A percentile compares a stretch with the other conserved stretches of the same genome.
Conservation (phyloP, 2,888 invertebrate genomes). For the Elegia similella region DNA sequence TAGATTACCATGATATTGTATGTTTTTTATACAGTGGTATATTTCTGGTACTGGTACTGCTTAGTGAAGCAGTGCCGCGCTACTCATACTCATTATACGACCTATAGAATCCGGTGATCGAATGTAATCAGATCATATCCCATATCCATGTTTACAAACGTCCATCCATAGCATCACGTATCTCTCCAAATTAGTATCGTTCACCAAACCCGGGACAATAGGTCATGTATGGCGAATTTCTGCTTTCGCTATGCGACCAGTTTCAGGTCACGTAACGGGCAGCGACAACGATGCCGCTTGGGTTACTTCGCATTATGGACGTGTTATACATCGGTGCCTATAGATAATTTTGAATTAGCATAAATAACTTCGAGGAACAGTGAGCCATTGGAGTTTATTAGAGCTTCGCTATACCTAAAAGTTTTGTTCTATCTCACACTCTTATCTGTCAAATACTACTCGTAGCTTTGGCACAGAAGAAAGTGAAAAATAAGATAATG, state of each 20-base stretch:
- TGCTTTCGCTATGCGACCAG: constrained; percentile 43
- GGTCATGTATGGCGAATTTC: constrained; percentile 41
- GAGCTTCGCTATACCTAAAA: background rate
- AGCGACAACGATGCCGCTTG: constrained; percentile 26
- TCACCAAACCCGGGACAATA: constrained; percentile 16
- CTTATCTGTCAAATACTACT: too few species aligned
- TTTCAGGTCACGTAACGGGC: constrained; percentile 57
- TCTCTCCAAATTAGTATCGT: constrained; percentile 17
- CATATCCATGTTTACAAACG: background rate
- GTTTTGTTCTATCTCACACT: too few species aligned
- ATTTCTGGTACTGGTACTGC: too few species aligned
- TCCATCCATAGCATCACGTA: background rate
- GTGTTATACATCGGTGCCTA: background rate
- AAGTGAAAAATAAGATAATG: too few species aligned
- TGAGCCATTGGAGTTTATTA: too few species aligned
- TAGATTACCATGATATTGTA: too few species aligned
- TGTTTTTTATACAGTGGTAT: too few species aligned
- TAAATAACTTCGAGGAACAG: background rate
- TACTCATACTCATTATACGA: too few species aligned
- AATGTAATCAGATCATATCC: too few species aligned
- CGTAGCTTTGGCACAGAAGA: too few species aligned
- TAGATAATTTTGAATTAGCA: background rate
- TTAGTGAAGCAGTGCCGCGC: too few species aligned
- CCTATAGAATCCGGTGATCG: too few species aligned
- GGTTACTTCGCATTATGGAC: background rate